Percentiles rank a stretch among this genome's conserved stretches.
These are phyloP conservation scores for Chloropsis hardwickii DNA, from an alignment of 2,113 vertebrate genomes.

Conservation along the genomic window DNA sequence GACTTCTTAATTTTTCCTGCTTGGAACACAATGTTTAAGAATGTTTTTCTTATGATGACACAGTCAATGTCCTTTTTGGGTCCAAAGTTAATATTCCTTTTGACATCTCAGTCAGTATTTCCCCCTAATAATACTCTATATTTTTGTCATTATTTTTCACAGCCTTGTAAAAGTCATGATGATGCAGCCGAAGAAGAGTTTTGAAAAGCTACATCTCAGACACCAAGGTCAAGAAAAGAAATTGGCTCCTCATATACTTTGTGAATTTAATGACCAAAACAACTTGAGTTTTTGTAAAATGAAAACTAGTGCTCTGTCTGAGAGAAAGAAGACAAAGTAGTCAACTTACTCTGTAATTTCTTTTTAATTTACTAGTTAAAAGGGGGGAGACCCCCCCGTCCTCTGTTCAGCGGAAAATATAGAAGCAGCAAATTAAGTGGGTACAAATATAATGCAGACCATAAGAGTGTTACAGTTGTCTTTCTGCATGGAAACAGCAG, in stretches of 20 bases:
- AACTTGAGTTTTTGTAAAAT: neutral
- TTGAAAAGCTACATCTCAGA: neutral
- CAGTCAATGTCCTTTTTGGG: neutral
- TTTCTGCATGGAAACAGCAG: neutral
- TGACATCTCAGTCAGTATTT: neutral
- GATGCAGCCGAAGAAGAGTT: neutral
- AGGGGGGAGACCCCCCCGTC: accelerated
- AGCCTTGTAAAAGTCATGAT: neutral
- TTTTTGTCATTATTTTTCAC: neutral
- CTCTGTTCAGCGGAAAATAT: neutral
- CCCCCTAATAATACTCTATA: neutral
- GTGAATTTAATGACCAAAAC: neutral
- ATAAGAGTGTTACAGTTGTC: neutral
- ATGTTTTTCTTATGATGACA: neutral
- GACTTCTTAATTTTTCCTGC: neutral
- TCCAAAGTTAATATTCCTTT: neutral
- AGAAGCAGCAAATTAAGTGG: neutral
- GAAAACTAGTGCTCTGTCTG: neutral
- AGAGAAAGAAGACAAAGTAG: neutral
- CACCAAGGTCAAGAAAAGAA: neutral
- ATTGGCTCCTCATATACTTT: neutral
- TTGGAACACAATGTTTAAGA: neutral
- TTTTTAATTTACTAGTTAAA: neutral
- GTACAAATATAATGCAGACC: neutral
- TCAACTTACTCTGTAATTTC: neutral